A percentile compares a stretch with the other conserved stretches of the same genome.
These are phyloP conservation scores for Phoenoteleia sp. DNA, from an alignment of 2,888 invertebrate species.

Conservation along the genomic window DNA sequence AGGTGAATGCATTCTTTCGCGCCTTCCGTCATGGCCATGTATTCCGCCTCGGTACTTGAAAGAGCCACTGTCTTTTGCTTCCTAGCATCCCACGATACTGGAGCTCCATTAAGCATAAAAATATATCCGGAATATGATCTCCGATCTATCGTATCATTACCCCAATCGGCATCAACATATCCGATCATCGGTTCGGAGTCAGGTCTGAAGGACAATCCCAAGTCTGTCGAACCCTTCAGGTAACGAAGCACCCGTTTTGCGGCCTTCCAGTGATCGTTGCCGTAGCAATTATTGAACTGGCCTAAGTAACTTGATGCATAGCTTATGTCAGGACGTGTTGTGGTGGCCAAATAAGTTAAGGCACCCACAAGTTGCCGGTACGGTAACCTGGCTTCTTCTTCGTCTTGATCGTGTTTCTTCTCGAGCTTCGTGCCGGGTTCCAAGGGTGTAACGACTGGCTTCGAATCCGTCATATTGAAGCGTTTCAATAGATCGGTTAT, in stretches of 20 bases:
- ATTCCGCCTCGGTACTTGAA: neutral
- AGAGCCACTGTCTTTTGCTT: conserved; percentile 9
- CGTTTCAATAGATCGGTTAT: conserved; percentile 6
- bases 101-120: neutral
- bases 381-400: neutral
- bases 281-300: conserved; percentile 13
- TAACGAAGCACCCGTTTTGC: conserved; percentile 19
- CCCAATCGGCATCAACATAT: conserved; percentile 17
- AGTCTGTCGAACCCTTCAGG: neutral
- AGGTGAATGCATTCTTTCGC: neutral
- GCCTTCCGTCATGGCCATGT: neutral
- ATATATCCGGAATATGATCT: neutral
- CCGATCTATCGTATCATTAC: neutral
- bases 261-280: conserved; percentile 1
- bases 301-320: conserved; percentile 5
- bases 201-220: neutral
- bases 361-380: conserved; percentile 8
- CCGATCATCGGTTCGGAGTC: neutral
- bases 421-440: neutral
- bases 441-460: conserved; percentile 11
- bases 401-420: neutral
- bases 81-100: neutral
- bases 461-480: conserved; percentile 7
- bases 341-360: conserved; percentile 1
- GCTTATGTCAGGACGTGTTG: conserved; percentile 9